These are phyloP conservation scores for Sprattus sprattus DNA, from an alignment of 2,113 vertebrate species.

Conservation along the genomic window DNA sequence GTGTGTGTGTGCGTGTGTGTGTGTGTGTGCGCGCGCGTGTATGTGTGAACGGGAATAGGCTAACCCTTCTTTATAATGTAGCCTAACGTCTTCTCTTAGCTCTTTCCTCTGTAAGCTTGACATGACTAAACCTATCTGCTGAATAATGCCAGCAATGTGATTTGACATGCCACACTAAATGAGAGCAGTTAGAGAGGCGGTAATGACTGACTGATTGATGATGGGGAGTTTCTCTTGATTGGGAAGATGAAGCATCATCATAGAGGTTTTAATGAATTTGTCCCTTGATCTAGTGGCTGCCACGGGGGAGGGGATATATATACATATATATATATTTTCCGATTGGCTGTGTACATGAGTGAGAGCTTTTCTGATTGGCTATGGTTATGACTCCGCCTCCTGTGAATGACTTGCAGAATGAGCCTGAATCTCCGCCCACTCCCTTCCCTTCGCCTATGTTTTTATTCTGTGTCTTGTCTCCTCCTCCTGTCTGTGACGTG, in stretches of 20 bases:
- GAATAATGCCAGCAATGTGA: slow-evolving; percentile 60
- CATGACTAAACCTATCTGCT: slow-evolving; percentile 76
- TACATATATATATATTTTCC: slow-evolving; percentile 41
- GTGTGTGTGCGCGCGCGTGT: slow-evolving; percentile 50
- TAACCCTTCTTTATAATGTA: slow-evolving; percentile 67
- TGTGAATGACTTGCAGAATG: slow-evolving; percentile 78
- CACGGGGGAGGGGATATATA: slow-evolving; percentile 53
- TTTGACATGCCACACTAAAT: slow-evolving; percentile 44
- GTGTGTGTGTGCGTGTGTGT: slow-evolving; percentile 43
- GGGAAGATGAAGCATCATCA: slow-evolving; percentile 17
- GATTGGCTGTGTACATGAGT: slow-evolving; percentile 72
- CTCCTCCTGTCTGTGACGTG: slow-evolving; percentile 66
- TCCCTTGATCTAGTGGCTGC: slow-evolving; percentile 59
- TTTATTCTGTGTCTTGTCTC: slow-evolving; percentile 67
- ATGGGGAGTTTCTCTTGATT: slow-evolving; percentile 14
- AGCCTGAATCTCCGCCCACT: slow-evolving; percentile 53
- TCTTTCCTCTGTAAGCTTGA: slow-evolving; percentile 71
- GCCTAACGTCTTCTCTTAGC: slow-evolving; percentile 74
- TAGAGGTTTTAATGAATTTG: neutral
- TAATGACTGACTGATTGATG: slow-evolving; percentile 11
- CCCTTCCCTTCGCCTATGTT: slow-evolving; percentile 41
- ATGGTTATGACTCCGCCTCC: slow-evolving; percentile 62
- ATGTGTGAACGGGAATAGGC: slow-evolving; percentile 66
- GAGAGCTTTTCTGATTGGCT: slow-evolving; percentile 68
- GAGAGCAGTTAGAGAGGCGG: slow-evolving; percentile 3